Percentiles rank a stretch among this genome's conserved stretches.
These are phyloP conservation scores for Poecilia wingei DNA, from an alignment of 2,797 vertebrate species.

Conservation along the genomic window DNA sequence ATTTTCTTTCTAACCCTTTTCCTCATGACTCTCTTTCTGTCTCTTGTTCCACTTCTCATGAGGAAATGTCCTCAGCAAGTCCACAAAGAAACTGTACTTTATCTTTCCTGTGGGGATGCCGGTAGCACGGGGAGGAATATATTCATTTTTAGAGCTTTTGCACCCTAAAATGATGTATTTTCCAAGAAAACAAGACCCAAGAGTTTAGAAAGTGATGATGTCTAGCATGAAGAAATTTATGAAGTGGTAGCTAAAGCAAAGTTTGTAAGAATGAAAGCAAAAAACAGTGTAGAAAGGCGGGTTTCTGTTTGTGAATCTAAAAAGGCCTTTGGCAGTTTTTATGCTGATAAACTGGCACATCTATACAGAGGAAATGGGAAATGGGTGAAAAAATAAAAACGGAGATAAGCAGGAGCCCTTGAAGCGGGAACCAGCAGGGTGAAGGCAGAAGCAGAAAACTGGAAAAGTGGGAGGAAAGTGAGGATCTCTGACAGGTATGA, in stretches of 20 bases:
- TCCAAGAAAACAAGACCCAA: conserved; percentile 63
- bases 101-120: conserved; percentile 58
- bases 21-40: conserved; percentile 25
- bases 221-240: conserved; percentile 12
- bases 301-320: background rate
- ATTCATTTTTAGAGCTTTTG: conserved; percentile 67
- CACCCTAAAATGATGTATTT: conserved; percentile 53
- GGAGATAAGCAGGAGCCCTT: conserved; percentile 23
- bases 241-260: conserved; percentile 2
- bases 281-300: background rate
- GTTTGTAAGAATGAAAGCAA: conserved; percentile 3
- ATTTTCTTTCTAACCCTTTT: conserved; percentile 70
- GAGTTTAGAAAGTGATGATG: conserved; percentile 28
- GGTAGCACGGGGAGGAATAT: conserved; percentile 41
- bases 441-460: background rate
- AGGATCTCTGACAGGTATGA: conserved; percentile 22
- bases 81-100: conserved; percentile 71
- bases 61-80: conserved; percentile 69
- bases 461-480: conserved; percentile 22
- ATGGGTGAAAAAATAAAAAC: conserved; percentile 9
- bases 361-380: conserved; percentile 1
- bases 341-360: background rate
- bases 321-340: background rate
- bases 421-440: conserved; percentile 22
- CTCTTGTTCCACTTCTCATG: conserved; percentile 60